A percentile compares a stretch with the other conserved stretches of the same genome.
Conservation (phyloP, 2,888 invertebrate genomes). For the Tuta absoluta region DNA sequence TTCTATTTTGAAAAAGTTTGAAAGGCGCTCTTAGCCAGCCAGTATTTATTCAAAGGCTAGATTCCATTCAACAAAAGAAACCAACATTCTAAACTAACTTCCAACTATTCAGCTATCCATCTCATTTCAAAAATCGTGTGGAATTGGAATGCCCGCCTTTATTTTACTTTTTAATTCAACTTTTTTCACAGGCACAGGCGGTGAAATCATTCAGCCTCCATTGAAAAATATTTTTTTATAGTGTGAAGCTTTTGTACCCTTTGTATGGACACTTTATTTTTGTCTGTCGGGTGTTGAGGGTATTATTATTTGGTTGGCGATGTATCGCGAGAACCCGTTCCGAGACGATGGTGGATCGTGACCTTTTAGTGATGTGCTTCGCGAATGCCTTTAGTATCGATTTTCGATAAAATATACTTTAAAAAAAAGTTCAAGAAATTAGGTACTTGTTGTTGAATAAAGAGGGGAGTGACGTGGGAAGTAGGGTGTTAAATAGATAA, state of each 20-base stretch:
- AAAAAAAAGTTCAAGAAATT: neutral
- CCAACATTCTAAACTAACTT: constrained; percentile 42
- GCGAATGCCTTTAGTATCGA: constrained; percentile 40
- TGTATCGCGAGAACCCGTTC: constrained; percentile 67
- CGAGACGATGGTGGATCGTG: constrained; percentile 71
- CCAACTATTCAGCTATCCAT: constrained; percentile 51
- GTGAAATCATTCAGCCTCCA: constrained; percentile 38
- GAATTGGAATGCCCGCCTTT: constrained; percentile 47
- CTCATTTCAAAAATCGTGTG: constrained; percentile 54
- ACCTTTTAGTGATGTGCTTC: constrained; percentile 63
- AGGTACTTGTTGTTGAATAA: no score
- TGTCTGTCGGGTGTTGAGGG: constrained; percentile 38
- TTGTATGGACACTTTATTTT: constrained; percentile 57
- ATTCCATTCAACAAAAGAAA: constrained; percentile 38
- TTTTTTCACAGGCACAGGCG: constrained; percentile 45
- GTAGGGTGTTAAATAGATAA: neutral
- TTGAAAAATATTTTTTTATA: constrained; percentile 44
- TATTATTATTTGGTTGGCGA: constrained; percentile 33
- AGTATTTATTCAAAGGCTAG: constrained; percentile 28
- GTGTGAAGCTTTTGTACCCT: constrained; percentile 52
- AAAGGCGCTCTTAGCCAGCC: neutral
- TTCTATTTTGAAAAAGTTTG: neutral
- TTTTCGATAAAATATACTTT: constrained; percentile 36
- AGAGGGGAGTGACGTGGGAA: neutral
- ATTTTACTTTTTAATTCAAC: constrained; percentile 40